phyloP scores from a whole-genome alignment of 1,140 invertebrate species.

The Caerostris extrusa region DNA sequence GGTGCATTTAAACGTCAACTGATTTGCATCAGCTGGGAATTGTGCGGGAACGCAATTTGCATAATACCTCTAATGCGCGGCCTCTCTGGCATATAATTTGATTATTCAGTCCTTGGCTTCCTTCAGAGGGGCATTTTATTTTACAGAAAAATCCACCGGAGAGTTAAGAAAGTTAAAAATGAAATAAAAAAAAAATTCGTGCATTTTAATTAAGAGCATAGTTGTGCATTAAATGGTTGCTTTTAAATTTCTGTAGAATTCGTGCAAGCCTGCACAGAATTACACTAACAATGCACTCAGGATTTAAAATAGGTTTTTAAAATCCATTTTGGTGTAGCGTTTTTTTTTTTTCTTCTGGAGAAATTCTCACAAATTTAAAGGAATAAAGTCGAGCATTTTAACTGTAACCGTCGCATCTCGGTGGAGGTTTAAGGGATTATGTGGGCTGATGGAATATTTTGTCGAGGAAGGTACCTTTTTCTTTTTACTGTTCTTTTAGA shows the following conservation, averaged over 20 bases:
- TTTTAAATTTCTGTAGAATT: not conserved
- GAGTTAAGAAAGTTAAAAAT: not conserved
- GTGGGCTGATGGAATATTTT: not conserved
- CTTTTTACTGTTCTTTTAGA: too few species aligned
- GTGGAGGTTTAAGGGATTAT: not conserved
- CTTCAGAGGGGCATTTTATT: not conserved
- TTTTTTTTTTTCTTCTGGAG: not conserved
- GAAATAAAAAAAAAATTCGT: not conserved
- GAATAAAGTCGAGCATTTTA: not conserved
- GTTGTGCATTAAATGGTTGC: not conserved
- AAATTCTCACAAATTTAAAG: not conserved
- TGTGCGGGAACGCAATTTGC: not conserved
- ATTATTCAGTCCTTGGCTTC: not conserved
- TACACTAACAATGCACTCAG: not conserved
- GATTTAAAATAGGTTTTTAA: not conserved
- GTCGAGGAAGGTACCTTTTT: not conserved
- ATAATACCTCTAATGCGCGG: not conserved
- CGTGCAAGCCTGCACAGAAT: not conserved
- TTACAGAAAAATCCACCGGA: not conserved
- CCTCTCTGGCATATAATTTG: not conserved
- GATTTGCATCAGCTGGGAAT: not conserved
- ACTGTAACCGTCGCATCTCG: not conserved
- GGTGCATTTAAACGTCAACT: not conserved
- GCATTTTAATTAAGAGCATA: not conserved
- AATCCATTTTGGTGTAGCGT: not conserved